Percentiles rank a stretch among this genome's conserved stretches.
phyloP scores from a whole-genome alignment of 2,797 vertebrate species.

The Spea hammondii region DNA sequence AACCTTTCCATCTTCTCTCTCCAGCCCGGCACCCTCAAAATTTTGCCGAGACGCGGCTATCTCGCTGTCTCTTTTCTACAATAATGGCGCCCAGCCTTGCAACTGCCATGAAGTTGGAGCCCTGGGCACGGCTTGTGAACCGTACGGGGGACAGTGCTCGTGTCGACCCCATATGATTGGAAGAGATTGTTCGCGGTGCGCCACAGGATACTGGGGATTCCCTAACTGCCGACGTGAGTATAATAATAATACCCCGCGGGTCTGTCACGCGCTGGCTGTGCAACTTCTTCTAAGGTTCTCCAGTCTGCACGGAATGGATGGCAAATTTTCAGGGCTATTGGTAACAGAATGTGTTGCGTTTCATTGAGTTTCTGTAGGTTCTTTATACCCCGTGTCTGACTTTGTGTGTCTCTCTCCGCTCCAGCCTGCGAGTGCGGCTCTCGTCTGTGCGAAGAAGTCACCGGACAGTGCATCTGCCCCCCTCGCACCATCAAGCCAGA shows the following conservation, averaged over 20 bases:
- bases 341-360: too few species aligned
- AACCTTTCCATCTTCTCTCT: background rate
- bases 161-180: slow-evolving; percentile 87
- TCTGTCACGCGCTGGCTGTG: too few species aligned
- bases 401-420: background rate
- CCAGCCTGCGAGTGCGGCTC: slow-evolving; percentile 85
- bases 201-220: slow-evolving; percentile 92
- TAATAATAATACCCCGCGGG: background rate
- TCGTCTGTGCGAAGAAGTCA: slow-evolving; percentile 84
- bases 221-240: slow-evolving; percentile 91
- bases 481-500: slow-evolving; percentile 84
- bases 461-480: slow-evolving; percentile 89
- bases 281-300: too few species aligned
- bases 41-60: slow-evolving; percentile 82
- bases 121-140: slow-evolving; percentile 74
- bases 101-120: slow-evolving; percentile 86
- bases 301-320: too few species aligned
- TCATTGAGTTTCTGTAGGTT: too few species aligned
- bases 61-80: slow-evolving; percentile 90
- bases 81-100: slow-evolving; percentile 86
- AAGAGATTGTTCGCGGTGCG: slow-evolving; percentile 88
- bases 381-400: background rate
- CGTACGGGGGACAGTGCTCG: slow-evolving; percentile 85
- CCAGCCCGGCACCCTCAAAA: slow-evolving; percentile 73
- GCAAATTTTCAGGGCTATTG: too few species aligned